Percentiles rank a stretch among this genome's conserved stretches.
Evolutionary conservation across 2,888 invertebrate species (phyloP).

Genomic region (Drosophila recens): DNA sequence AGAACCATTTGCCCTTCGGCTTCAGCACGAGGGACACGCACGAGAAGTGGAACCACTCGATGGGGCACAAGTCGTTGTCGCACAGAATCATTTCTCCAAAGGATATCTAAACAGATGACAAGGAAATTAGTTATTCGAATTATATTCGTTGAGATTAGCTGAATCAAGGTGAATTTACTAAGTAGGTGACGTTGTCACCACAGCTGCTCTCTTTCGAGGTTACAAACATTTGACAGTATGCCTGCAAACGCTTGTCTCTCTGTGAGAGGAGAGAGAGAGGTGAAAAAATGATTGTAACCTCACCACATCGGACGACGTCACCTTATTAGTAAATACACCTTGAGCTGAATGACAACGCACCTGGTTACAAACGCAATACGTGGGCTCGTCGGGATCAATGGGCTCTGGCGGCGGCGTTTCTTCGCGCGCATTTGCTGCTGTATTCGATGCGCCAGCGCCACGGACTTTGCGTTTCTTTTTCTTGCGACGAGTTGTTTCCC

Average conservation of each 20-base stretch:
- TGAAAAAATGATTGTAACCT: no score
- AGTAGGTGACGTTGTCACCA: no score
- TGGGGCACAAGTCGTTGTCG: conserved; percentile 98
- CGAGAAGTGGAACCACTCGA: conserved; percentile 99
- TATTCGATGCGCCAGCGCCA: conserved; percentile 85
- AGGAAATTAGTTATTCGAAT: not conserved
- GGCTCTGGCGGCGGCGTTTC: conserved; percentile 94
- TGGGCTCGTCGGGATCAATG: conserved; percentile 98
- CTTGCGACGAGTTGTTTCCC: conserved; percentile 69
- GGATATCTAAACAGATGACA: conserved; percentile 87
- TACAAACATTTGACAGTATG: no score
- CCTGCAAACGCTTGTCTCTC: no score
- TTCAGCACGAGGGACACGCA: conserved; percentile 96
- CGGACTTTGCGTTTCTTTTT: conserved; percentile 92
- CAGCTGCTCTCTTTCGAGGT: no score
- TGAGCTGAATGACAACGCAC: conserved; percentile 80
- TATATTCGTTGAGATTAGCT: not conserved
- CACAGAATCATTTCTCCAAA: conserved; percentile 99
- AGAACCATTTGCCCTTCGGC: conserved; percentile 99
- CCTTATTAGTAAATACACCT: no score
- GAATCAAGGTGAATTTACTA: no score
- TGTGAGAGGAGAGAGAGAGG: no score
- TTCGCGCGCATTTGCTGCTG: conserved; percentile 86
- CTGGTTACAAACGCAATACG: conserved; percentile 97
- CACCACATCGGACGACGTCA: no score